Base-by-base conservation (phyloP, 1,140 invertebrate species). In the Lepidostoma basale region DNA sequence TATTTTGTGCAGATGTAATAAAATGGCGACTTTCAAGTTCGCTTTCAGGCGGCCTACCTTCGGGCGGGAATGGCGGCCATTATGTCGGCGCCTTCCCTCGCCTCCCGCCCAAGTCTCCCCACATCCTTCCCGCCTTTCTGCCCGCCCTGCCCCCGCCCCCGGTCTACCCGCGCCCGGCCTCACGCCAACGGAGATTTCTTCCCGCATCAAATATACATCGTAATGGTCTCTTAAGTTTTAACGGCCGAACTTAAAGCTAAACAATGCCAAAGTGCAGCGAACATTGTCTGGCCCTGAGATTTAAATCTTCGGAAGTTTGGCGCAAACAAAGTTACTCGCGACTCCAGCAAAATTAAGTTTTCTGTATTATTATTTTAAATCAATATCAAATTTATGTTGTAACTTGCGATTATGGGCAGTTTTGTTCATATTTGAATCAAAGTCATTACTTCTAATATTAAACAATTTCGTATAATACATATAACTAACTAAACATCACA, bases 201-300 rank as follows among this genome's bases (percentile, higher is more conserved):
- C 56, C 26, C 22, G 62, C 70, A 72, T 72, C 70, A 72, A 72
- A 72, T 68, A 72, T 72, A 69, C 70, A 72, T 72, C 62, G 26
- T 67, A 67, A 72, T 58, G 62, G 45, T 23, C 60, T 44, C 66
- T 69, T 66, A 72, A 72, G 66, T 59, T 69, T 72, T 72, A 72
- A 72, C 67, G 62, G 58, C 62, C 56, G 28, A 56, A 56, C 30
- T 56, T 56, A 36, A 56, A 56, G 52, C 28, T 39, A 56, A 56
- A 56, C 52, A 56, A 56, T 56, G 52, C 28, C 52, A 56, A 56
- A 56, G 52, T 56, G 52, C 52, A 56, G 20, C 44, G 44, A 47
- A 36, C n/a, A 12, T 36, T 33, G 26, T 36, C 14, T 10, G 52
- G 52, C 20, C 36, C 28, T 22, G 6, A 20, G 30, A 30, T 56